phyloP scores from a whole-genome alignment of 1,140 invertebrate genomes.

The Neodiprion pinetum region DNA sequence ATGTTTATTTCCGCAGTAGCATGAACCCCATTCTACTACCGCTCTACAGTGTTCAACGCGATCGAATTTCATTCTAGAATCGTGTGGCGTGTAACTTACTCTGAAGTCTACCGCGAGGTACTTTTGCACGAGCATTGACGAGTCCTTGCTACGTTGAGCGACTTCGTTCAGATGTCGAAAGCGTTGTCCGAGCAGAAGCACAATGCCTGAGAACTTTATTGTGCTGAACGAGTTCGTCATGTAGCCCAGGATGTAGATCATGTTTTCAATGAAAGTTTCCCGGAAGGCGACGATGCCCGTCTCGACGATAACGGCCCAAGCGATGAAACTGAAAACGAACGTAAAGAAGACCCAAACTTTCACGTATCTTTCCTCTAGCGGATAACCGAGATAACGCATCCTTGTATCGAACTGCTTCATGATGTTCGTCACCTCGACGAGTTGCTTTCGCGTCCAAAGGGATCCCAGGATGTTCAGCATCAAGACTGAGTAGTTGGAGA shows the following conservation, averaged over 20 bases:
- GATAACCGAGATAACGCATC: slow-evolving; percentile 37
- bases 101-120: background rate
- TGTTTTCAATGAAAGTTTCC: slow-evolving; percentile 40
- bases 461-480: slow-evolving; percentile 32
- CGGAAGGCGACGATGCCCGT: slow-evolving; percentile 45
- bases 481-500: slow-evolving; percentile 39
- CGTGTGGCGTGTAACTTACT: background rate
- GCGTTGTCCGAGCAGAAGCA: slow-evolving; percentile 42
- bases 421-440: slow-evolving; percentile 45
- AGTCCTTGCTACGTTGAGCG: slow-evolving; percentile 25
- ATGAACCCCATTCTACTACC: background rate
- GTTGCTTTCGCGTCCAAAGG: slow-evolving; percentile 25
- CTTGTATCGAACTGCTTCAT: slow-evolving; percentile 48
- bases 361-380: slow-evolving; percentile 35
- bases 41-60: slow-evolving; percentile 12
- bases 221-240: slow-evolving; percentile 37
- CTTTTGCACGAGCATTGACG: background rate
- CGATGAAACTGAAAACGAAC: slow-evolving; percentile 20
- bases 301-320: slow-evolving; percentile 44
- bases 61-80: background rate
- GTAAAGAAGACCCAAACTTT: slow-evolving; percentile 37
- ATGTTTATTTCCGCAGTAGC: background rate
- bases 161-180: slow-evolving; percentile 47
- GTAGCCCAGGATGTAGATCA: slow-evolving; percentile 46
- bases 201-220: slow-evolving; percentile 45